Evolutionary conservation across 1,140 invertebrate genomes (phyloP).

Genomic region (Platorchestia sp.): DNA sequence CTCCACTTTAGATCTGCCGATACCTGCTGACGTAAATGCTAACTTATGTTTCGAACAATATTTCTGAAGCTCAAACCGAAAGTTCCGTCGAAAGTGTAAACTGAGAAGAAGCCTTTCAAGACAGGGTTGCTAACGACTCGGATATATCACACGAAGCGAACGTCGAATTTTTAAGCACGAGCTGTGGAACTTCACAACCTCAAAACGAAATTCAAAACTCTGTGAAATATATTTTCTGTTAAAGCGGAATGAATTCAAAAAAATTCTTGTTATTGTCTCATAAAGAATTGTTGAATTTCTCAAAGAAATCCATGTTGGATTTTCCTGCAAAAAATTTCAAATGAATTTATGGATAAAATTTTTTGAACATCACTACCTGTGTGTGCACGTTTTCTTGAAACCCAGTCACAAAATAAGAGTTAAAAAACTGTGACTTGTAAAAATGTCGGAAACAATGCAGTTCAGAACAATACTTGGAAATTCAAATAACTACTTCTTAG

Average conservation of each 20-base stretch:
- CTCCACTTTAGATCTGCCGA: conserved; percentile 43
- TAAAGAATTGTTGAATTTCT: background rate
- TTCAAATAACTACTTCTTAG: background rate
- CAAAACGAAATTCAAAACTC: background rate
- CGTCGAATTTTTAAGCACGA: background rate
- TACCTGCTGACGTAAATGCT: conserved; percentile 35
- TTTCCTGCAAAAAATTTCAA: background rate
- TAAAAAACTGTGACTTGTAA: background rate
- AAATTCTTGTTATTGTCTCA: background rate
- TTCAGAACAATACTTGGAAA: background rate
- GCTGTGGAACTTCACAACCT: background rate
- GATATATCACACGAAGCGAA: background rate
- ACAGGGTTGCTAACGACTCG: background rate
- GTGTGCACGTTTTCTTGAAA: background rate
- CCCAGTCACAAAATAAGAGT: background rate
- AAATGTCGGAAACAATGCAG: background rate
- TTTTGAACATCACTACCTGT: background rate
- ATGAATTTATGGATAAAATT: too few relatives aligned
- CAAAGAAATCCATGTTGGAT: background rate
- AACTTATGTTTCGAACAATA: conserved; percentile 15
- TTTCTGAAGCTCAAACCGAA: conserved; percentile 17
- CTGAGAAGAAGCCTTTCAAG: background rate
- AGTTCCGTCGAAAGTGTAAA: background rate
- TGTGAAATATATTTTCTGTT: background rate
- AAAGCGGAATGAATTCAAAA: background rate